Evolutionary conservation across 2,888 invertebrate species (phyloP), one percentile per base, ranked within the genome.

Genomic region (Malthinus flaveolus): DNA sequence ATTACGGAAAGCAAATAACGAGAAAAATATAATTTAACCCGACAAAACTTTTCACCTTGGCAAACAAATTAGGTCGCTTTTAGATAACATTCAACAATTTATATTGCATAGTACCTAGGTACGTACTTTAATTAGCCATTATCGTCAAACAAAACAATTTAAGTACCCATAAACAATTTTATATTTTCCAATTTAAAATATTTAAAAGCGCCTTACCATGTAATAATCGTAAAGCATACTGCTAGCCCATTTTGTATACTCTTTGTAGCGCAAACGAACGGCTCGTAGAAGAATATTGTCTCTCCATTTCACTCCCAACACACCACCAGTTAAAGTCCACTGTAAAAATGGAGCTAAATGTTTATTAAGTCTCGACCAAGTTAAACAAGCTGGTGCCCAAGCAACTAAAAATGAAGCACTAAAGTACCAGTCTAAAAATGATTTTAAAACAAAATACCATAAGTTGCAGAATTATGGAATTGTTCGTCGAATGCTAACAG

Each of bases 361-460:
- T 62, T 86, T 87, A 7, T 84, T 84, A 54, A 88, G 77, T 71
- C 86, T 83, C 36, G 87, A 85, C 87, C 88, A 86, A 69, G 86
- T 84, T 58, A 88, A 77, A 59, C 86, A 86, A 7, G 87, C 87
- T 1, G 88, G 88, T 31, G 88, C 87, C 87, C 88, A 87, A 1
- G 84, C 83, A 36, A 87, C 88, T 88, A 69, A 56, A 62, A 67
- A 42, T 42, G 51, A 45, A 36, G 1, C 9, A 15, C 8, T 13
- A 7, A 11, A 35, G 23, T 31, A 13, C 1, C 35, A 7, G 11
- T 33, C 3, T 31, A 13, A 56, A 33, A 37, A 32, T 23, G 23
- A 46, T 23, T 8, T 31, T 7, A 8, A 7, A 42, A 37, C 35
- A 52, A 70, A 83, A 82, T 71, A 87, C 87, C 79, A 67, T 87